Percentiles rank a stretch among this genome's conserved stretches.
phyloP scores from a whole-genome alignment of 2,797 vertebrate genomes.

The Girardinus metallicus region DNA sequence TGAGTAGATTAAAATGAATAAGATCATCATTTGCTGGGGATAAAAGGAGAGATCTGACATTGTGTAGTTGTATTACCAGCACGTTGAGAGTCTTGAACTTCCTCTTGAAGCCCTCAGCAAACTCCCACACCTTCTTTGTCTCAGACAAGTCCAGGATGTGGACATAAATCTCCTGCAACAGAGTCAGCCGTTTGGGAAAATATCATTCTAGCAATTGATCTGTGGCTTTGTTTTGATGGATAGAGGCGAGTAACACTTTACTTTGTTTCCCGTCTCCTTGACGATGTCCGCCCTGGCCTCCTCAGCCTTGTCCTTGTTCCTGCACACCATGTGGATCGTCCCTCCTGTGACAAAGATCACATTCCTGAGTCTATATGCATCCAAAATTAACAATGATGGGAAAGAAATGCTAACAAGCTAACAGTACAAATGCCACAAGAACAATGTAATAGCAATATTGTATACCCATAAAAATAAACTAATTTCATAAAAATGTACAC shows the following conservation, averaged over 20 bases:
- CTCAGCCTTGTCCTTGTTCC: constrained; percentile 85
- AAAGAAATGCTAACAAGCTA: background rate
- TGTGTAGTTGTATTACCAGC: constrained; percentile 68
- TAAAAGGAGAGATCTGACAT: background rate
- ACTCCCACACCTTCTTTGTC: constrained; percentile 86
- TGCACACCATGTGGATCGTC: constrained; percentile 84
- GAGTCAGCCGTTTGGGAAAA: constrained; percentile 19
- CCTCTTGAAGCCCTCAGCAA: constrained; percentile 82
- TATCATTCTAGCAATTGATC: background rate
- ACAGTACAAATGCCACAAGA: background rate
- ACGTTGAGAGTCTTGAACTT: constrained; percentile 84
- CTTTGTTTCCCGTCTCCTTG: constrained; percentile 85
- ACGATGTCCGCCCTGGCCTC: constrained; percentile 82
- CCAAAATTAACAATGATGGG: background rate
- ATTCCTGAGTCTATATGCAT: rapidly evolving
- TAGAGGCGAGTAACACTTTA: constrained; percentile 43
- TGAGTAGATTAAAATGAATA: constrained; percentile 36
- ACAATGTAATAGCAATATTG: background rate
- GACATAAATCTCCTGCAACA: constrained; percentile 79
- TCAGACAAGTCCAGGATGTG: constrained; percentile 84
- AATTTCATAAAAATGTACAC: background rate
- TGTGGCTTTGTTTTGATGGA: background rate
- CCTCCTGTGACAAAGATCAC: constrained; percentile 68
- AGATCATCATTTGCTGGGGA: background rate
- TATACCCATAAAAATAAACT: background rate